Percentiles rank a stretch among this genome's conserved stretches.
Conservation (phyloP, 1,140 invertebrate genomes). For the Formica exsecta region DNA sequence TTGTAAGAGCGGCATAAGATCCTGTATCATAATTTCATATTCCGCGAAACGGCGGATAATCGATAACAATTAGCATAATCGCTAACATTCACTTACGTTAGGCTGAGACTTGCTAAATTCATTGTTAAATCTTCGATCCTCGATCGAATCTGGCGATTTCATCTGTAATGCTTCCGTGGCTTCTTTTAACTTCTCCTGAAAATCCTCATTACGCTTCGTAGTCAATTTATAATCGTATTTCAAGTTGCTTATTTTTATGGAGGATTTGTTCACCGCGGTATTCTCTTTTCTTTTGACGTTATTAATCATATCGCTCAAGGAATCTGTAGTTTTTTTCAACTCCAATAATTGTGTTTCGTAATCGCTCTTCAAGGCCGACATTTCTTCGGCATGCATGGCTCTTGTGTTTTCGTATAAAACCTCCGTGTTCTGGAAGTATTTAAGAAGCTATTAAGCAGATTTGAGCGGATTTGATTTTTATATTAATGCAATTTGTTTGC, state of each 20-base stretch:
- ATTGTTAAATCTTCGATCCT: not conserved
- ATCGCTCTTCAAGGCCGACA: not conserved
- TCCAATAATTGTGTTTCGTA: not conserved
- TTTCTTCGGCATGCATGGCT: not conserved
- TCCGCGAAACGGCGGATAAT: not conserved
- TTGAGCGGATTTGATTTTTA: not conserved
- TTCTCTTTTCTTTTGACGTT: not conserved
- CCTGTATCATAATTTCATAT: slow-evolving; percentile 12
- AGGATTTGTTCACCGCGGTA: not conserved
- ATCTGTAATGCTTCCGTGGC: not conserved
- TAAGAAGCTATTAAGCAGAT: not conserved
- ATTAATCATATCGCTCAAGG: not conserved
- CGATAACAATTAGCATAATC: not conserved
- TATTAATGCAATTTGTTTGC: not conserved
- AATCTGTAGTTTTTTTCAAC: not conserved
- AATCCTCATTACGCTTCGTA: not conserved
- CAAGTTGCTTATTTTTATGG: not conserved
- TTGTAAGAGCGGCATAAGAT: not conserved
- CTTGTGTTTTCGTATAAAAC: not conserved
- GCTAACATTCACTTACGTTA: not conserved
- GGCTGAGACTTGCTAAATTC: not conserved
- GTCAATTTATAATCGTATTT: not conserved
- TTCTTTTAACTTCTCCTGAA: not conserved
- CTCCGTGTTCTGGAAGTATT: slow-evolving; percentile 10
- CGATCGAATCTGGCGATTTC: not conserved